Base-by-base conservation (phyloP, 2,797 vertebrate species). In the Odontamblyopus rebecca region DNA sequence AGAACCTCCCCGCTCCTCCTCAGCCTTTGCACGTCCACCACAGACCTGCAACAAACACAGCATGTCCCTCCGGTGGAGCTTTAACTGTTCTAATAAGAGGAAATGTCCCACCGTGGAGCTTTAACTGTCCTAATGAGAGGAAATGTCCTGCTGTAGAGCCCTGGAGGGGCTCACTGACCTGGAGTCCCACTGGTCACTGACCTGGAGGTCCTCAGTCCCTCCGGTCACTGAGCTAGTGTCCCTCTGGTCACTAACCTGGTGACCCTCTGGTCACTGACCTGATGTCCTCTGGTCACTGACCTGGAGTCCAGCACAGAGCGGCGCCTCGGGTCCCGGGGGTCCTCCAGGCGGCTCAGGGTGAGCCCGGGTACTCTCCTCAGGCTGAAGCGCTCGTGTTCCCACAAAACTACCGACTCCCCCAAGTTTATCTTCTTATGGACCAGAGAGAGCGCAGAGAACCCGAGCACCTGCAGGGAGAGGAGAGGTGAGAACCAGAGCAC, bases 401-500 rank as follows among this genome's bases (percentile, higher is more conserved):
- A 95, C 15, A 91, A 84, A 12, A 95, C 82, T 0, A 90, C 82
- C 13, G 92, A 88, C 67, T 95, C 94, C 53, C 90, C 93, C 12
- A 95, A 88, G 81, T 95, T 94, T 82, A 95, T 95, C 82, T 95
- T 95, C 80, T 95, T 95, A 75, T 95, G 94, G 59, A 95, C 77
- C 73, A 93, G 71, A 66, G 80, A 93, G 60, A 95, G 90, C 90
- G 89, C 93, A n/a, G 92, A 85, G 73, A 94, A 95, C 57, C 91
- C 91, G 19, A 90, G 87, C 59, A 95, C 92, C 95, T 95, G 53
- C 12, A 75, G 44, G 38, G 1, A n/a, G 4, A 56, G 54, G 8
- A 54, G 11, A 54, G 53, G 19, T 50, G 92, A 85, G 73, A 94
- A 95, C 57, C 91, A 91, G 19, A 90, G 87, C 59, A 95, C 92